Evolutionary conservation across 2,888 invertebrate genomes (phyloP).

Genomic region (Eilema sororculum): DNA sequence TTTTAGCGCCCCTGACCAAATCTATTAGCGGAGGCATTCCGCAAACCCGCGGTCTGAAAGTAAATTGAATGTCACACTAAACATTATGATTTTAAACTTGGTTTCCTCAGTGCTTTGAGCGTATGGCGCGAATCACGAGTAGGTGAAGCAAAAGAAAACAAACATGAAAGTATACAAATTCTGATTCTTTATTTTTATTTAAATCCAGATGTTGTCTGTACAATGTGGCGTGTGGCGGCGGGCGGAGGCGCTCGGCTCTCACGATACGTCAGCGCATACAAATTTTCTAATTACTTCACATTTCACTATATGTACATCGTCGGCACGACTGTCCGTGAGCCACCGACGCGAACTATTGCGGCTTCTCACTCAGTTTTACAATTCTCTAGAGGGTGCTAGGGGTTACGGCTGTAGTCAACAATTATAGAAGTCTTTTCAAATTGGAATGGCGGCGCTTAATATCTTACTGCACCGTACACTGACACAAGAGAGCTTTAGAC

Average conservation of each 20-base stretch:
- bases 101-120: no score
- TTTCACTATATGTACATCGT: conserved; percentile 74
- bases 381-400: conserved; percentile 7
- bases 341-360: conserved; percentile 45
- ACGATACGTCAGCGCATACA: conserved; percentile 51
- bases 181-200: conserved; percentile 78
- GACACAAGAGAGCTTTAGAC: conserved; percentile 6
- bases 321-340: conserved; percentile 56
- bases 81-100: not conserved
- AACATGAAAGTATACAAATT: conserved; percentile 77
- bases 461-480: conserved; percentile 3
- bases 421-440: conserved; percentile 8
- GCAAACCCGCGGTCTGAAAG: no score
- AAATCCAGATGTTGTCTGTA: conserved; percentile 70
- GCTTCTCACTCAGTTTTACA: conserved; percentile 40
- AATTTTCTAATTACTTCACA: conserved; percentile 57
- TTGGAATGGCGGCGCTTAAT: conserved; percentile 5
- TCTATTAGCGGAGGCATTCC: no score
- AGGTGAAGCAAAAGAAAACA: conserved; percentile 52
- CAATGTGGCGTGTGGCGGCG: conserved; percentile 54
- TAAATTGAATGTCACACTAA: no score
- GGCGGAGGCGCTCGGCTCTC: conserved; percentile 47
- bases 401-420: conserved; percentile 8
- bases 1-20: no score
- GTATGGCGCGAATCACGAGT: no score